Percentiles rank a stretch among this genome's conserved stretches.
Evolutionary conservation across 2,797 vertebrate species (phyloP).

Genomic region (Rhinophrynus dorsalis): DNA sequence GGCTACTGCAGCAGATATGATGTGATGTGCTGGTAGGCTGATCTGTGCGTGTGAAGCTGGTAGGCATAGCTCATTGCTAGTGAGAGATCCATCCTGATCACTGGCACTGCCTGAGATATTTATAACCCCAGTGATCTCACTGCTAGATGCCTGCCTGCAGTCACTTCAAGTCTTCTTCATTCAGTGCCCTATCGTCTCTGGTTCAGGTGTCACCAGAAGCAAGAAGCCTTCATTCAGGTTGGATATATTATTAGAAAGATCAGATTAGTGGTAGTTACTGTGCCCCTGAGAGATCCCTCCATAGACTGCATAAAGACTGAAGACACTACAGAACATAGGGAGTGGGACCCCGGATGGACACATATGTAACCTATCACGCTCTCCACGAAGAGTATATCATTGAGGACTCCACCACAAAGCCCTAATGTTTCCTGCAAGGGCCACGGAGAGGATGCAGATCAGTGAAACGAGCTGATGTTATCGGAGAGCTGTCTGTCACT

Average conservation of each 20-base stretch:
- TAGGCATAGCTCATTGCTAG: constrained; percentile 73
- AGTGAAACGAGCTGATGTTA: constrained; percentile 14
- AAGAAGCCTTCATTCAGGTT: constrained; percentile 12
- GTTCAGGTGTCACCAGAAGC: constrained; percentile 10
- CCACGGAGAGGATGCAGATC: constrained; percentile 12
- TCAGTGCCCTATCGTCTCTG: constrained; percentile 55
- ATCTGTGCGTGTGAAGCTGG: constrained; percentile 51
- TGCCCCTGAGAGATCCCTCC: constrained; percentile 17
- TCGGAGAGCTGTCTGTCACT: neutral
- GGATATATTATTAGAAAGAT: constrained; percentile 2
- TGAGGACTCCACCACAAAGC: neutral
- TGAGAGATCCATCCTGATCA: constrained; percentile 59
- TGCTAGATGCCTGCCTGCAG: constrained; percentile 71
- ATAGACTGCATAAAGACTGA: neutral
- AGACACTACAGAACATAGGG: constrained; percentile 26
- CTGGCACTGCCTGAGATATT: constrained; percentile 78
- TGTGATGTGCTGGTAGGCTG: constrained; percentile 53
- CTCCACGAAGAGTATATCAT: neutral
- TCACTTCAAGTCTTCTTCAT: constrained; percentile 62
- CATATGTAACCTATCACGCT: constrained; percentile 30
- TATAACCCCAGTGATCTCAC: constrained; percentile 90
- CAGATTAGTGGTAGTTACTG: constrained; percentile 16
- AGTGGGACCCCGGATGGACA: constrained; percentile 24
- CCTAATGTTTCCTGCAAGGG: neutral
- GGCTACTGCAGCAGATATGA: constrained; percentile 52